These are phyloP conservation scores for Caenorhabditis sp. DNA, from an alignment of 2,888 invertebrate species.

Conservation along the genomic window DNA sequence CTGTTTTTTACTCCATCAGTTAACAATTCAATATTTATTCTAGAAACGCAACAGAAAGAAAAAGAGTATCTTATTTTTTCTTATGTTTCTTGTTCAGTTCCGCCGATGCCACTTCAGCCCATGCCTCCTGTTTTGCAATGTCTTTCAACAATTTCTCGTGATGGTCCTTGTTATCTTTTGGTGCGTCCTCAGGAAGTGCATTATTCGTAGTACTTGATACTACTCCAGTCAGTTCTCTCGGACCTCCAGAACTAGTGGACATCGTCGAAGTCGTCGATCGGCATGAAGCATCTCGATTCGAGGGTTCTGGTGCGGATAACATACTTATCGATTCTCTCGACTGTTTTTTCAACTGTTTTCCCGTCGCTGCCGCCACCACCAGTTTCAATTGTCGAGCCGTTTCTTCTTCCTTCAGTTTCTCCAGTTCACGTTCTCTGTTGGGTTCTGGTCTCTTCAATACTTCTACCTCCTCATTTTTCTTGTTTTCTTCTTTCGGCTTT, in stretches of 20 bases:
- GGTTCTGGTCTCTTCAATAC: background rate
- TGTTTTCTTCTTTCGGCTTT: background rate
- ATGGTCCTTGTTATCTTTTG: background rate
- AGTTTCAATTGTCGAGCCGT: too few species aligned
- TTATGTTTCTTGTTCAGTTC: background rate
- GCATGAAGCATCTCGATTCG: too few species aligned
- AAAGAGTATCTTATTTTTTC: slow-evolving; percentile 4
- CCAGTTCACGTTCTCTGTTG: background rate
- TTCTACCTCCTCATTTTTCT: slow-evolving; percentile 10
- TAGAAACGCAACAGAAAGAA: background rate
- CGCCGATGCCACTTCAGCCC: background rate
- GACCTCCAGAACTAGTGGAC: too few species aligned
- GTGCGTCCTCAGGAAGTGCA: background rate
- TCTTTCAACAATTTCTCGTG: background rate
- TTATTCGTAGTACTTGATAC: background rate
- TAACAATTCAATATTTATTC: background rate
- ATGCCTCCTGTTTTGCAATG: background rate
- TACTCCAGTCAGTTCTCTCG: too few species aligned
- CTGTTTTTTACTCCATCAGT: too few species aligned
- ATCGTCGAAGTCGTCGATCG: too few species aligned
- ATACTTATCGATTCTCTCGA: background rate
- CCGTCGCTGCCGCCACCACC: too few species aligned
- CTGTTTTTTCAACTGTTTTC: background rate
- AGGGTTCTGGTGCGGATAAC: background rate
- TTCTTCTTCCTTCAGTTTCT: background rate